Base-by-base conservation (phyloP, 2,797 vertebrate species). In the Eutrigla gurnardus region DNA sequence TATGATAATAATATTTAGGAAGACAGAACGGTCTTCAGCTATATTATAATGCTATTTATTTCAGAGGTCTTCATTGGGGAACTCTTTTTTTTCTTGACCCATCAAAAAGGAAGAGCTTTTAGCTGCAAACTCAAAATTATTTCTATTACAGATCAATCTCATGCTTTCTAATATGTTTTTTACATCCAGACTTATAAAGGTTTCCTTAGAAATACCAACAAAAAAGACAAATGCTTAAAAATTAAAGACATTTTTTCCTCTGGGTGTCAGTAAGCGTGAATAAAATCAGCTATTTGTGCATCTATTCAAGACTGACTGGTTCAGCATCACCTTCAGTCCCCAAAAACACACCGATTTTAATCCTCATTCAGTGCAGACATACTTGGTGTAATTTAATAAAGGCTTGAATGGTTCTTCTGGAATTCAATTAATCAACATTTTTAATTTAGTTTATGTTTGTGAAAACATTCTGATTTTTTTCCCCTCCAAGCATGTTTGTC, bases 401-500 rank as follows among this genome's bases (percentile, higher is more conserved):
- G 25, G 10, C 4, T 70, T 67, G 50, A 77, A 70, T 43, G 11
- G 8, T 25, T 25, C 36, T 37, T 55, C 2, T 57, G 69, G 60
- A 82, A 81, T 81, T 49, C n/a, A 74, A 60, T 71, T 57, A 86
- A 77, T 68, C 4, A 3, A 18, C 1, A 7, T 36, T 80, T 66
- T 78, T 35, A 61, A 82, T 64, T 6, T 59, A 32, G 17, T 65
- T 72, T 77, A n/a, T 43, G 43, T 78, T 68, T 49, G 12, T 77
- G 25, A 70, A 75, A 71, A 65, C 40, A 17, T 42, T 13, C 32
- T 25, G 25, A 25, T 25, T 25, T 25, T 25, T 25, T 25, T 2
- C 25, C 25, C 25, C 25, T n/a, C n/a, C n/a, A 1, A 71, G 40
- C 18, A 45, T 14, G 39, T 71, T 81, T 73, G 33, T 75, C 61